Percentiles rank a stretch among this genome's conserved stretches.
phyloP scores from a whole-genome alignment of 1,140 invertebrate genomes.

The Sesamia nonagrioides region DNA sequence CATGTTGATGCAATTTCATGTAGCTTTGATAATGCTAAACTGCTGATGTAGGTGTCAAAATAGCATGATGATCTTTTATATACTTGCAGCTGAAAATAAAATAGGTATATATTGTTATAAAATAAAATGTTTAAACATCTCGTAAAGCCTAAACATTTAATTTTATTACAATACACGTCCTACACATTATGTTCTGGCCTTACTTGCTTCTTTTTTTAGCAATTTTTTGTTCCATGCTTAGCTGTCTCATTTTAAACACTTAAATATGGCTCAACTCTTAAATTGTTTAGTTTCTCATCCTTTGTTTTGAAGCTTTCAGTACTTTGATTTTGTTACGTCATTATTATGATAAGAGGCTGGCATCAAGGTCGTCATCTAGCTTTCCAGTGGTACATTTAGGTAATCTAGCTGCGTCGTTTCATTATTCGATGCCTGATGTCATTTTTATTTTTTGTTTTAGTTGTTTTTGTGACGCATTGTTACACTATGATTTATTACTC shows the following conservation, averaged over 20 bases:
- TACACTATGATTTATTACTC: constrained; percentile 31
- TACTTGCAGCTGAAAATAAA: no score
- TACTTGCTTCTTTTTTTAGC: background rate
- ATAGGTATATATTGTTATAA: no score
- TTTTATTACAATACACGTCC: background rate
- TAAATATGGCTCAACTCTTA: background rate
- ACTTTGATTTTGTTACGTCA: background rate
- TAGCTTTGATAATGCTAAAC: background rate
- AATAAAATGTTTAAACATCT: no score
- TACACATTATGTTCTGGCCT: background rate
- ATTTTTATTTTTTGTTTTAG: constrained; percentile 29
- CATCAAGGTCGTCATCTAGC: background rate
- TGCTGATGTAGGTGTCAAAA: no score
- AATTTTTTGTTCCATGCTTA: background rate
- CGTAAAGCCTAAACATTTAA: background rate
- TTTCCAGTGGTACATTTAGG: constrained; percentile 27
- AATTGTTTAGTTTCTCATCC: background rate
- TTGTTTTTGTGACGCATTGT: constrained; percentile 29
- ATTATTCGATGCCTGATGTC: constrained; percentile 39
- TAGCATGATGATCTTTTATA: no score
- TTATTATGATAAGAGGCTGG: background rate
- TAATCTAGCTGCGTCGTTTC: constrained; percentile 10
- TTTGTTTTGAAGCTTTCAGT: background rate
- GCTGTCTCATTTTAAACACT: no score
- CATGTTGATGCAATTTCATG: background rate